Percentiles rank a stretch among this genome's conserved stretches.
Conservation (phyloP, 30 jellyfish, hydroid and myxozoan genomes). For the Aurelia aurita region DNA sequence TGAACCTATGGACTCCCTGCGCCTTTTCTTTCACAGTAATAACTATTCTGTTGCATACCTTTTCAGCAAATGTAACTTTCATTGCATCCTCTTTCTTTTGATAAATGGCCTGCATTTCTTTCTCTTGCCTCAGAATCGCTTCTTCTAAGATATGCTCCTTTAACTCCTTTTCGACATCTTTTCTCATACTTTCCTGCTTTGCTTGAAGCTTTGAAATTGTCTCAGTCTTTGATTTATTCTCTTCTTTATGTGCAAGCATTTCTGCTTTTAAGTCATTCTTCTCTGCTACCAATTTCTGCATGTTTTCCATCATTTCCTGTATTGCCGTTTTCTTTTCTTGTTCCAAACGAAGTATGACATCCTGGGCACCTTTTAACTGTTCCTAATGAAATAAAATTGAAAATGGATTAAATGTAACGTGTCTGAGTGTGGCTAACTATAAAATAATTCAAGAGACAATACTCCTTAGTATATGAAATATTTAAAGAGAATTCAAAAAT, state of each 20-base stretch:
- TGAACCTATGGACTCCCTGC: too few species aligned
- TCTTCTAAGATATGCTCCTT: conserved; percentile 71
- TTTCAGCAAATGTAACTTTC: conserved; percentile 85
- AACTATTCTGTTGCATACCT: conserved; percentile 37
- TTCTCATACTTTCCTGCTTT: conserved; percentile 76
- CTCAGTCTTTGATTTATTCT: conserved; percentile 24
- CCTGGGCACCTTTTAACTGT: conserved; percentile 79
- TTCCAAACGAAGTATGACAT: conserved; percentile 73
- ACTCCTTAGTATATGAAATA: too few species aligned
- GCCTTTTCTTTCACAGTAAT: too few species aligned
- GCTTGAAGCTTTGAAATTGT: conserved; percentile 60
- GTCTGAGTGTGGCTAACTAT: too few species aligned
- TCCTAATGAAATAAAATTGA: conserved; percentile 26
- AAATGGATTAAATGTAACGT: background rate
- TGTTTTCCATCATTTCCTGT: conserved; percentile 80
- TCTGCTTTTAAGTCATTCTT: conserved; percentile 77
- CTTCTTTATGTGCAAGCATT: conserved; percentile 57
- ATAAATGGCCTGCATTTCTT: conserved; percentile 79
- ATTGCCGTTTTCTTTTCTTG: conserved; percentile 86
- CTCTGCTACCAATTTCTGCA: conserved; percentile 83
- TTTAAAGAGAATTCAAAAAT: too few species aligned
- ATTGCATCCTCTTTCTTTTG: conserved; percentile 88
- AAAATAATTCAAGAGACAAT: too few species aligned
- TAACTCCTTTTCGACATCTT: conserved; percentile 68
- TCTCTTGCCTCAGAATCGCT: conserved; percentile 85